phyloP scores from a whole-genome alignment of 2,113 vertebrate species.

The Neoarius graeffei region DNA sequence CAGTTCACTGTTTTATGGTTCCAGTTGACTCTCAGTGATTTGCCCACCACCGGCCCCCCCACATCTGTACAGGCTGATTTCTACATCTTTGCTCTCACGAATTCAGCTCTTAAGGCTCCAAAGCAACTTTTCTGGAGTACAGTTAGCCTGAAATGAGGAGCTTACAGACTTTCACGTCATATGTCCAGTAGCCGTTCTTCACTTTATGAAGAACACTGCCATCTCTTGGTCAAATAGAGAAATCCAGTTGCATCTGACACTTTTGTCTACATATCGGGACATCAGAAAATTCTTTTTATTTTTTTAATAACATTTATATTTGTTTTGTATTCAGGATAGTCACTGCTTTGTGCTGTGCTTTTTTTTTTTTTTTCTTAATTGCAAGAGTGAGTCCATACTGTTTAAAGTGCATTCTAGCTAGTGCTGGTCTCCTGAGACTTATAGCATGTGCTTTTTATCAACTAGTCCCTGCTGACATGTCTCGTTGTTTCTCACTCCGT shows the following conservation, averaged over 20 bases:
- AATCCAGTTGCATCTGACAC: background rate
- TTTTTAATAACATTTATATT: background rate
- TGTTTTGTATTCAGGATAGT: background rate
- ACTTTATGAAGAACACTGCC: slow-evolving; percentile 62
- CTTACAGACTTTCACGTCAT: background rate
- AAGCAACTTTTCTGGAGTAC: background rate
- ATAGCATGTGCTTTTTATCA: slow-evolving; percentile 35
- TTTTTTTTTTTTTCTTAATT: background rate
- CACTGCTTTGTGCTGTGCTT: background rate
- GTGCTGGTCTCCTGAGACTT: background rate
- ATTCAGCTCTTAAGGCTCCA: background rate
- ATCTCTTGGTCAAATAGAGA: slow-evolving; percentile 63
- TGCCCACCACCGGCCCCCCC: background rate
- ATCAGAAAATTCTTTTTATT: background rate
- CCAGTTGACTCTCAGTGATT: background rate
- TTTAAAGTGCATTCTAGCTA: background rate
- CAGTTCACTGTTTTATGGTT: slow-evolving; percentile 36
- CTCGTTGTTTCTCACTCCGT: slow-evolving; percentile 18
- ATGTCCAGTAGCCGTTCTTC: background rate
- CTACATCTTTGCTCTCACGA: background rate
- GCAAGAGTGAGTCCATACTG: background rate
- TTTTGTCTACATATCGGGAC: background rate
- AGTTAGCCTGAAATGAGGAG: background rate
- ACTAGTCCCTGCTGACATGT: background rate
- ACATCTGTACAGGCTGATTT: background rate